A percentile compares a stretch with the other conserved stretches of the same genome.
phyloP scores from a whole-genome alignment of 2,888 invertebrate genomes.

The Julus scandinavius region DNA sequence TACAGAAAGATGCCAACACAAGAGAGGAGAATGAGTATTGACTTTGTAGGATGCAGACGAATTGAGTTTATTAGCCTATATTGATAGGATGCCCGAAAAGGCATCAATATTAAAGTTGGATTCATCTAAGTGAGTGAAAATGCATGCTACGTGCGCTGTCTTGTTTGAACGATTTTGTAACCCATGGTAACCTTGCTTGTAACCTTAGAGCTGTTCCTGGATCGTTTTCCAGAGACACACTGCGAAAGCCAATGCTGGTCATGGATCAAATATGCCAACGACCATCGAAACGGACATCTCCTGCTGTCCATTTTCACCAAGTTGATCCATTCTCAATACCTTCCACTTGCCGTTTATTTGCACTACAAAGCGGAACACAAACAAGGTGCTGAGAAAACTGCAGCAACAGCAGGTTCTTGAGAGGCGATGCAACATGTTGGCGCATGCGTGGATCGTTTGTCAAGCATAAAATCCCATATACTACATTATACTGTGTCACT shows the following conservation, averaged over 20 bases:
- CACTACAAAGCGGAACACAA: neutral
- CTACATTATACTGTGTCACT: neutral
- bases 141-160: conserved; percentile 17
- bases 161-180: conserved; percentile 39
- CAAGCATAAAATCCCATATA: neutral
- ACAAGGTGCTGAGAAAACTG: neutral
- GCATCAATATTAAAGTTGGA: conserved; percentile 39
- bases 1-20: neutral
- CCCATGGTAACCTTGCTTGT: neutral
- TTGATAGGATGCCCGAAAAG: conserved; percentile 26
- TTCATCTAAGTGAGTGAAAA: conserved; percentile 42
- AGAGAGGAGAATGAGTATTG: conserved; percentile 19
- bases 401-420: neutral
- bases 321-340: neutral
- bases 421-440: neutral
- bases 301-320: conserved; percentile 22
- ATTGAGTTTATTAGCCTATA: conserved; percentile 39
- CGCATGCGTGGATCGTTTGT: neutral
- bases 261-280: conserved; percentile 38
- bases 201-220: conserved; percentile 10
- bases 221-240: neutral
- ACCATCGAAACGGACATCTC: conserved; percentile 42
- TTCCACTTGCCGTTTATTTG: neutral
- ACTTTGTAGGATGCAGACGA: conserved; percentile 20
- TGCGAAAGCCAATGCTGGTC: neutral